Conservation (phyloP, 2,888 invertebrate genomes). For the Pseudolycoriella hygida region DNA sequence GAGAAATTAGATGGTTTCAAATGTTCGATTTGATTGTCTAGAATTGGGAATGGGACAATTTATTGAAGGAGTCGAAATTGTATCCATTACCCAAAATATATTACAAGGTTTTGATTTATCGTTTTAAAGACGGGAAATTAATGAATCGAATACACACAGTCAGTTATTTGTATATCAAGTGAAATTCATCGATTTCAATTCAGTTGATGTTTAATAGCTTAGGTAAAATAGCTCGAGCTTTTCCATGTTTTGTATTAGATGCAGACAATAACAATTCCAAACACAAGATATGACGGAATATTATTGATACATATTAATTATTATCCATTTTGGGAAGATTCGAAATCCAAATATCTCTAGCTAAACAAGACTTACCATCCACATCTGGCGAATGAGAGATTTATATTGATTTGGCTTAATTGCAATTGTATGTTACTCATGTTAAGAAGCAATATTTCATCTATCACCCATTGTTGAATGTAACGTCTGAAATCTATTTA, state of each 20-base stretch:
- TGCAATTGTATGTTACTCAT: neutral
- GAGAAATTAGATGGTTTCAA: conserved; percentile 3
- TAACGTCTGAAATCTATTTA: neutral
- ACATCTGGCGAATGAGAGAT: no score
- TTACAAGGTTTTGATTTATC: conserved; percentile 9
- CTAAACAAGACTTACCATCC: no score
- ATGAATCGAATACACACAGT: conserved; percentile 8
- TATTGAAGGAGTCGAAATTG: neutral
- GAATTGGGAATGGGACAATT: no score
- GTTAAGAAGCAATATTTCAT: neutral
- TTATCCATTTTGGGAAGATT: neutral
- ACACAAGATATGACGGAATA: neutral
- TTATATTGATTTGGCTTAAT: neutral
- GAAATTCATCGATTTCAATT: conserved; percentile 3
- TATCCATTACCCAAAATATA: neutral
- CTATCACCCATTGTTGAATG: neutral
- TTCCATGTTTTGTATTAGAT: no score
- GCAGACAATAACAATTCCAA: no score
- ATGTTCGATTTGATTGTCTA: neutral
- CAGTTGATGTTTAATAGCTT: neutral
- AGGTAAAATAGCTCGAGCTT: no score
- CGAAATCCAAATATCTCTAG: no score
- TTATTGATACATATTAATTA: neutral
- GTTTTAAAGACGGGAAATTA: conserved; percentile 8
- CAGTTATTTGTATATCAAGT: no score